Evolutionary conservation across 2,797 vertebrate species (phyloP).

Genomic region (Gallinago stenura): DNA sequence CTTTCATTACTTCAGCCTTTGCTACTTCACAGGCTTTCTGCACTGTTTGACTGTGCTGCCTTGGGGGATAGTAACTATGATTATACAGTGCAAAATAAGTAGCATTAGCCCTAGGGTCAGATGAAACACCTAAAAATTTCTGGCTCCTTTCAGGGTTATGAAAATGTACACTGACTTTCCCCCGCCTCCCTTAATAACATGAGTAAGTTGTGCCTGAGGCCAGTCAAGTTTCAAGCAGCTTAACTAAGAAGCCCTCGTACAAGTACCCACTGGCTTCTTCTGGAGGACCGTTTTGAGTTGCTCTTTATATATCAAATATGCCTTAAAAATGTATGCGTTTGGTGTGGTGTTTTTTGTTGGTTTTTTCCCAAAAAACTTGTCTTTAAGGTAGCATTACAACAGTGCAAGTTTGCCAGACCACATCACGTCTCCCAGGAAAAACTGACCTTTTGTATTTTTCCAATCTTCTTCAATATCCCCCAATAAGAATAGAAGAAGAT

Average conservation of each 20-base stretch:
- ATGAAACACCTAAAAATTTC: slow-evolving; percentile 11
- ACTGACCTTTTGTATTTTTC: not conserved
- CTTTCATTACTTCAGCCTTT: slow-evolving; percentile 11
- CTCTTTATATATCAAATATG: not conserved
- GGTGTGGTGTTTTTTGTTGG: not conserved
- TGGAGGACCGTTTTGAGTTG: not conserved
- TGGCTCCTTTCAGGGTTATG: slow-evolving; percentile 41
- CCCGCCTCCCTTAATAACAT: not conserved
- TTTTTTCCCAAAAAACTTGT: not conserved
- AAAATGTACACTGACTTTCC: slow-evolving; percentile 15
- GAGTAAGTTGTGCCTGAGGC: not conserved
- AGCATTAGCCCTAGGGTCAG: not conserved
- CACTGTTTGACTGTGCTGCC: not conserved
- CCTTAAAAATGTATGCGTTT: not conserved
- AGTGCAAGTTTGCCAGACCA: not conserved
- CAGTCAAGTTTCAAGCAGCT: not conserved
- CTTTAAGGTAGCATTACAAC: not conserved
- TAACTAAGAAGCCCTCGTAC: not conserved
- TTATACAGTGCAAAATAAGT: not conserved
- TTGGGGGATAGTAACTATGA: not conserved
- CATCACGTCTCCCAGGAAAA: not conserved
- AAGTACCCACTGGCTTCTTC: not conserved
- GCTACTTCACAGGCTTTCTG: slow-evolving; percentile 45
- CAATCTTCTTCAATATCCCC: not conserved
- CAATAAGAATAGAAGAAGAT: not conserved